A percentile compares a stretch with the other conserved stretches of the same genome.
Conservation (phyloP, 2,797 vertebrate species). For the Coluber constrictor region DNA sequence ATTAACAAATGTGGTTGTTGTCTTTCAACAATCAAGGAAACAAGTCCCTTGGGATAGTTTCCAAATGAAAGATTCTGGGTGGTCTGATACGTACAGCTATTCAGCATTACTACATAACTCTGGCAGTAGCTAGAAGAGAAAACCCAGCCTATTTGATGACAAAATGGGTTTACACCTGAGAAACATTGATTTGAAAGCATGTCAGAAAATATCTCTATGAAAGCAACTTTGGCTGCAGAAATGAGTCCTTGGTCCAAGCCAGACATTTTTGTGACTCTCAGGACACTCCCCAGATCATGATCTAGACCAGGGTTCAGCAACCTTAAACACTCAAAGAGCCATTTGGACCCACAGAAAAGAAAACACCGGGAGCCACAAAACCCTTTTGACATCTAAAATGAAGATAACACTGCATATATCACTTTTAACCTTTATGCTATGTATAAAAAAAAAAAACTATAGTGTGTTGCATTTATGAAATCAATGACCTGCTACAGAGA, state of each 20-base stretch:
- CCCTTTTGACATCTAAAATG: too few relatives aligned
- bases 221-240: not conserved
- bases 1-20: not conserved
- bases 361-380: too few relatives aligned
- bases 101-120: not conserved
- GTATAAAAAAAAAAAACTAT: too few relatives aligned
- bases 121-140: not conserved
- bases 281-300: not conserved
- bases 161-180: not conserved
- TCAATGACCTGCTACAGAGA: too few relatives aligned
- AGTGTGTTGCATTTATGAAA: too few relatives aligned
- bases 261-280: not conserved
- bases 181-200: not conserved
- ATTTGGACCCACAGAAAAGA: too few relatives aligned
- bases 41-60: not conserved
- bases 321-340: too few relatives aligned
- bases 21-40: not conserved
- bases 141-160: not conserved
- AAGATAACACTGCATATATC: too few relatives aligned
- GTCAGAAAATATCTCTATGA: not conserved
- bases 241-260: not conserved
- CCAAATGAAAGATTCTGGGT: not conserved
- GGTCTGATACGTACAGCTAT: not conserved
- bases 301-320: too few relatives aligned
- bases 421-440: too few relatives aligned